Evolutionary conservation across 2,797 vertebrate genomes (phyloP), one percentile per base, ranked within the genome.

Genomic region (Clamator glandarius): DNA sequence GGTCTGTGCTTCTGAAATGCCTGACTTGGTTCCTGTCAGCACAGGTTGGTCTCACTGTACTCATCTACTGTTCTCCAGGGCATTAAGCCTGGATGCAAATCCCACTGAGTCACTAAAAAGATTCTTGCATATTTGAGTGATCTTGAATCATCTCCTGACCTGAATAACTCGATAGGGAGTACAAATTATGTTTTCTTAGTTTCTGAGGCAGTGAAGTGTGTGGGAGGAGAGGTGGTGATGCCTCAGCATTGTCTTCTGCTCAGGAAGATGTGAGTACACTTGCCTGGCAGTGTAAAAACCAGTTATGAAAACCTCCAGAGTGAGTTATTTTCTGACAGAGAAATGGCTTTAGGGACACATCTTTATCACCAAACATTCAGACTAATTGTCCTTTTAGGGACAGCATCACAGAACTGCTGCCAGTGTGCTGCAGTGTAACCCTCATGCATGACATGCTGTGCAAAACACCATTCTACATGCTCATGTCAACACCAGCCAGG

Each of bases 371-470:
- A 29, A 13, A 21, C 52, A 2, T 28, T 80, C 1, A 1, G 24
- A 42, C 29, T 80, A 79, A 73, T 67, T 62, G 17, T 75, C 33
- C 33, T 89, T 89, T 16, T 61, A 85, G 44, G 23, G 35, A 25
- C 41, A 24, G 7, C 24, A 15, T 17, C 39, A 48, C 67, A 73
- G 39, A 2, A 2, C 51, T 69, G 67, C 63, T 82, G 23, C 7
- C 41, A 9, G 14, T 3, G 31, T 67, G 51, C 48, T 36, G 48
- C 18, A 2, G 20, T 7, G 52, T 24, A 67, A 28, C 28, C 35
- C 25, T 33, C 58, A 73, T 0, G 0, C 1, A 0, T 6, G 12
- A 20, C 51, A 1, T 10, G 25, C 33, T 44, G 17, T 50, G 61
- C 64, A 78, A 69, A 84, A 54, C 72, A 67, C 35, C 19, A 12